Conservation (phyloP, 2,888 invertebrate genomes). For the Synergus gifuensis region DNA sequence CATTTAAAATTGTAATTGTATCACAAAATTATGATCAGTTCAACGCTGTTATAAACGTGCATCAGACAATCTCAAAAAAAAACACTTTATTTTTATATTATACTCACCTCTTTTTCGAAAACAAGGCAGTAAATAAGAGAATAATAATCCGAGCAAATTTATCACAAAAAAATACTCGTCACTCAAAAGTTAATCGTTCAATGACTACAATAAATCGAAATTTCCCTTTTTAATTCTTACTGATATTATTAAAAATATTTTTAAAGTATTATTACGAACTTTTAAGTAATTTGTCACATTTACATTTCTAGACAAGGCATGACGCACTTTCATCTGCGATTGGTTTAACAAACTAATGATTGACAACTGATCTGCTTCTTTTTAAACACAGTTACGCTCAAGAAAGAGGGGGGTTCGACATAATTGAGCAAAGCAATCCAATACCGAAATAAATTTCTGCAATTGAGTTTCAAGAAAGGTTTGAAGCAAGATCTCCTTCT, state of each 20-base stretch:
- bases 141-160: neutral
- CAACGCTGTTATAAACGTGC: neutral
- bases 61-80: neutral
- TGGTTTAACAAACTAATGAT: slow-evolving; percentile 24
- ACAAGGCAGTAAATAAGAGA: neutral
- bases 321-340: slow-evolving; percentile 1
- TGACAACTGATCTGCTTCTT: slow-evolving; percentile 17
- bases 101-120: neutral
- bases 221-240: neutral
- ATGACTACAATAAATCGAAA: neutral
- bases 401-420: neutral
- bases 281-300: slow-evolving; percentile 7
- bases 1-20: neutral
- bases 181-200: too few species aligned
- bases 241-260: neutral
- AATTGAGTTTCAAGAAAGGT: neutral
- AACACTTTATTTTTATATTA: neutral
- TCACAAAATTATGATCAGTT: neutral
- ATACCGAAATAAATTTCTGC: neutral
- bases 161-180: neutral
- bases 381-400: slow-evolving; percentile 1
- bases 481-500: neutral
- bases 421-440: neutral
- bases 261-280: neutral
- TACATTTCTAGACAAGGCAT: slow-evolving; percentile 9